These are phyloP conservation scores for Anodontia alba DNA, from an alignment of 2,888 invertebrate genomes.

Conservation along the genomic window DNA sequence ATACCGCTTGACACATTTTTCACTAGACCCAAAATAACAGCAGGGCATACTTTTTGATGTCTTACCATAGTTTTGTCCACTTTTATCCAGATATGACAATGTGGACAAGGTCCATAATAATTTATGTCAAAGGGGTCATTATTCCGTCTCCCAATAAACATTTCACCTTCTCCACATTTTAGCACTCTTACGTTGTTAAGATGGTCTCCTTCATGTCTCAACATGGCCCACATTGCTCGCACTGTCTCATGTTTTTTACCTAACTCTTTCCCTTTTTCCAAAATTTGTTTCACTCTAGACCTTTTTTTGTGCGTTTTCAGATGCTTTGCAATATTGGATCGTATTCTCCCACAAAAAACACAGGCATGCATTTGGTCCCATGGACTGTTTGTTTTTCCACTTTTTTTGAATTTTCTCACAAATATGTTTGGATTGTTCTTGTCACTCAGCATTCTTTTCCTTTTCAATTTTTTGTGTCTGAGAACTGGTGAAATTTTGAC, in stretches of 20 bases:
- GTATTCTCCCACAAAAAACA: too few species aligned
- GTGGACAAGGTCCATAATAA: conserved; percentile 34
- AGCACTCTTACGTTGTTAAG: background rate
- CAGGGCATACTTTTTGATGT: background rate
- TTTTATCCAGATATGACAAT: conserved; percentile 33
- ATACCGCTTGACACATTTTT: background rate
- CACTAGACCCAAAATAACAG: background rate
- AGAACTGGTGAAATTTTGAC: too few species aligned
- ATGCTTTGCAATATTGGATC: conserved; percentile 17
- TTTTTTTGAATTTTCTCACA: too few species aligned
- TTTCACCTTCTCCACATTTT: conserved; percentile 7
- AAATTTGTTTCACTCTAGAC: conserved; percentile 7
- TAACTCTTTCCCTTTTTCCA: background rate
- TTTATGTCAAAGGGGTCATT: conserved; percentile 4
- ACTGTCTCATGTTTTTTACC: background rate
- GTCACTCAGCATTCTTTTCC: too few species aligned
- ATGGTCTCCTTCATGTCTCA: too few species aligned
- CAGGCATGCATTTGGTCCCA: too few species aligned
- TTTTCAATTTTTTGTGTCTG: too few species aligned
- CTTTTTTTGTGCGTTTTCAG: conserved; percentile 2
- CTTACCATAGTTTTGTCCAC: conserved; percentile 11
- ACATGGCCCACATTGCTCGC: background rate
- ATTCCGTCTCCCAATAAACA: conserved; percentile 21
- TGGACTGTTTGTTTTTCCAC: too few species aligned
- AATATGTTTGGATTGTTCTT: too few species aligned